A percentile compares a stretch with the other conserved stretches of the same genome.
These are phyloP conservation scores for Brachionus paranguensis DNA, from an alignment of 1,140 invertebrate species.

Conservation along the genomic window DNA sequence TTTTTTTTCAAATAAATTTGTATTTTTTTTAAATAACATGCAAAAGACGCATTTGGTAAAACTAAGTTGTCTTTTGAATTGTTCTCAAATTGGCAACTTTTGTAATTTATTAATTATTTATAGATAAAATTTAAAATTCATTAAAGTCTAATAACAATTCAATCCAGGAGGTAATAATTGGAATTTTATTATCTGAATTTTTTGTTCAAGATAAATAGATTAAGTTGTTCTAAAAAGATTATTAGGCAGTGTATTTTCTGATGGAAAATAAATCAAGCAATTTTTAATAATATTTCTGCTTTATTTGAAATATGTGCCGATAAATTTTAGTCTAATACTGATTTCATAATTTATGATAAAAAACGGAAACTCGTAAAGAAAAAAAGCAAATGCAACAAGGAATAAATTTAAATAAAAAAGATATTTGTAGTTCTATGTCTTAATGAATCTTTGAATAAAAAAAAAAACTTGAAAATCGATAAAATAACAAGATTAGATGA, in stretches of 20 bases:
- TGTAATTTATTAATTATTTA: too few relatives aligned
- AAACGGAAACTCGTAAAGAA: background rate
- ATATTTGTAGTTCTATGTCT: conserved; percentile 6
- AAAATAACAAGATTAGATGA: background rate
- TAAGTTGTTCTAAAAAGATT: background rate
- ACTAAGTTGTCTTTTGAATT: background rate
- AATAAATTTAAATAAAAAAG: conserved; percentile 13
- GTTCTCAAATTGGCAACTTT: background rate
- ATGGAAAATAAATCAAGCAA: background rate
- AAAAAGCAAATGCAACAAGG: background rate
- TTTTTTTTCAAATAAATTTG: background rate
- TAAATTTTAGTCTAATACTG: background rate
- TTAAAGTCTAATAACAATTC: background rate
- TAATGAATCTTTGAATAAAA: background rate
- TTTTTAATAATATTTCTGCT: background rate
- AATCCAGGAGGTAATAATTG: background rate
- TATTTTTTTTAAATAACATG: background rate
- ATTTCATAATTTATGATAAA: background rate
- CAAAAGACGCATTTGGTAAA: background rate
- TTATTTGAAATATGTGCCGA: background rate
- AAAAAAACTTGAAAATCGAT: background rate
- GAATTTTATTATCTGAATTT: background rate
- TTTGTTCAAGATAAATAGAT: background rate
- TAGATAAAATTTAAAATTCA: background rate
- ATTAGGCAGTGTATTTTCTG: background rate